Base-by-base conservation (phyloP, 2,888 invertebrate species). In the Dryomyza anilis region DNA sequence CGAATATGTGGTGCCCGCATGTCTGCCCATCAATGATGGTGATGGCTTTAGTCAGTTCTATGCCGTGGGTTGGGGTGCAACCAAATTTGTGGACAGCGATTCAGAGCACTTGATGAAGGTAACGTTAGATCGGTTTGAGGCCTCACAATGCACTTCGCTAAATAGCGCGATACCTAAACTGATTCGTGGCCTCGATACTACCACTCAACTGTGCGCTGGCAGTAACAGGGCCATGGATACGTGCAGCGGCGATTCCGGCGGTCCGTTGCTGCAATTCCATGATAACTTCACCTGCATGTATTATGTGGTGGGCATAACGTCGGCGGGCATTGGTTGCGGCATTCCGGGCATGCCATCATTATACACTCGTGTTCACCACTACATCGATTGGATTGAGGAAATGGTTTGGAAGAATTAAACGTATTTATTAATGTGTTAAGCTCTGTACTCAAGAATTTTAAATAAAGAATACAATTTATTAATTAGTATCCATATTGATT, bases 61-160 rank as follows among this genome's bases (percentile, higher is more conserved):
- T 3, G 85, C 85, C 45, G 81, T 84, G 23, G 86, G 86, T 29
- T 86, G 85, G 85, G 86, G 88, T 0, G 73, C 80, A n/a, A 81
- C 78, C 4, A 73, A 74, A n/a, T 82, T 75, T 53, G 72, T 77
- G 57, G 73, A 76, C 25, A 56, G 50, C 2, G 73, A 78, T 43
- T 78, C 81, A 48, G 79, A 75, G 14, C 78, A 83, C 68, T 74
- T 89, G 61, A 73, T 85, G 8, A 87, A 87, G 75, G 87, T 88
- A 0, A 83, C 81, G 2, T 74, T 89, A 12, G 78, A 79, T 1
- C 76, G 83, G 8, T 84, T 84, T 43, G 45, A 75, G 0, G 69
- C 74, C 30, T 53, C 61, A 2, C 62, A 57, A 0, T 79, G 79
- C 30, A 30, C 67, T 0, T 52, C 57, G 5, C 53, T 68, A 3